These are phyloP conservation scores for Bagarius yarrelli DNA, from an alignment of 2,113 vertebrate species.

Conservation along the genomic window DNA sequence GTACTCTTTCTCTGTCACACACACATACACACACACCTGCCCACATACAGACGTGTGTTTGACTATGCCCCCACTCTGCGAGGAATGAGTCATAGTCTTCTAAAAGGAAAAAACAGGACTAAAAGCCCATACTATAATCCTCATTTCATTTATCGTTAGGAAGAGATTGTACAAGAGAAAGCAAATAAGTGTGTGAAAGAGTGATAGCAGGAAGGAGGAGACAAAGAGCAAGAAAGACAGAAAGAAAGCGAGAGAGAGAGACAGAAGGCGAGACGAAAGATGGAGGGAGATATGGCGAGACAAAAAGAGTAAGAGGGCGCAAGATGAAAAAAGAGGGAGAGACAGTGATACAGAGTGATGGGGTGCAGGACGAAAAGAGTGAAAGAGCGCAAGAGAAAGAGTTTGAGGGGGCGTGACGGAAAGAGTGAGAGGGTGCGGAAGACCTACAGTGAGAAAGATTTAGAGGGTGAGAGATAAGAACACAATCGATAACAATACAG, in stretches of 20 bases:
- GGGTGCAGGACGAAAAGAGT: too few relatives aligned
- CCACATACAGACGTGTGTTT: conserved; percentile 12
- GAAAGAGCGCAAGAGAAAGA: too few relatives aligned
- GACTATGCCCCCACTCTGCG: neutral
- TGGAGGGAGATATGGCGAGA: neutral
- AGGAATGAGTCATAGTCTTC: conserved; percentile 13
- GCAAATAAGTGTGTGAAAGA: neutral
- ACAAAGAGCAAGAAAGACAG: neutral
- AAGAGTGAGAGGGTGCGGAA: too few relatives aligned
- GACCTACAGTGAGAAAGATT: too few relatives aligned
- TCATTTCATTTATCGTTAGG: conserved; percentile 3
- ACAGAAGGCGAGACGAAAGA: neutral
- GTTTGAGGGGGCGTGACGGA: too few relatives aligned
- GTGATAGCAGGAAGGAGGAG: neutral
- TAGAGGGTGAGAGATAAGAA: too few relatives aligned
- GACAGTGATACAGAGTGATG: too few relatives aligned
- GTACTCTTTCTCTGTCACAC: neutral
- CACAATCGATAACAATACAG: too few relatives aligned
- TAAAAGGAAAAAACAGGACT: neutral
- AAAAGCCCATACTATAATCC: neutral
- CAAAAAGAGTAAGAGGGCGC: neutral
- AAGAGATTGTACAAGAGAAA: too few relatives aligned
- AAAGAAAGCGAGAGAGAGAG: neutral
- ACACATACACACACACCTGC: neutral
- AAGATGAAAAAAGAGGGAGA: neutral